A percentile compares a stretch with the other conserved stretches of the same genome.
Evolutionary conservation across 2,113 vertebrate genomes (phyloP).

Genomic region (Tauraco erythrolophus): DNA sequence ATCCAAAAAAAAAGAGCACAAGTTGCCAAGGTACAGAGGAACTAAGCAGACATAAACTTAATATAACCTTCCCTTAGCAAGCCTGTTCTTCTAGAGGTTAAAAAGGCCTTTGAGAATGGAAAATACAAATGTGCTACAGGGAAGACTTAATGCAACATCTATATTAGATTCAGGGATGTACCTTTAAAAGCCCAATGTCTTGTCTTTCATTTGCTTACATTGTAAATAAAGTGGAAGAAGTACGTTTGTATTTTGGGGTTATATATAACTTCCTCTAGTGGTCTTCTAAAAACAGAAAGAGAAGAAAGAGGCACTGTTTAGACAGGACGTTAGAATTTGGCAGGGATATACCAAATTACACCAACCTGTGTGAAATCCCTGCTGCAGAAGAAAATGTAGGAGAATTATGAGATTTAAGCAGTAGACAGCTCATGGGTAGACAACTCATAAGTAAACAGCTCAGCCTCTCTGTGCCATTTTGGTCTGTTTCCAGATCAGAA

Average conservation of each 20-base stretch:
- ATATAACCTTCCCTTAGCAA: neutral
- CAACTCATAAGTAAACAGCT: too few relatives aligned
- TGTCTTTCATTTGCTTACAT: neutral
- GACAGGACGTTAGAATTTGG: neutral
- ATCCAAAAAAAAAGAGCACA: neutral
- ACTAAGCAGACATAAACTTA: neutral
- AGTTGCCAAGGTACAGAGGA: neutral
- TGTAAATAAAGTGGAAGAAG: neutral
- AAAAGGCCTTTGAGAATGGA: neutral
- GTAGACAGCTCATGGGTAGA: neutral
- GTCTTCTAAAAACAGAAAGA: neutral
- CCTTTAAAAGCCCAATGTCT: neutral
- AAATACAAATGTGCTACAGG: neutral
- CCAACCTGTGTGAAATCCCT: neutral
- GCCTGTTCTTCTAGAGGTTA: neutral
- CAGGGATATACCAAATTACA: neutral
- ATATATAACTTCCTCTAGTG: neutral
- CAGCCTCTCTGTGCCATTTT: neutral
- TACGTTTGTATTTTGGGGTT: neutral
- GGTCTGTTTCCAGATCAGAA: neutral
- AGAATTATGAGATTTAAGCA: neutral
- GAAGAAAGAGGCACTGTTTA: neutral
- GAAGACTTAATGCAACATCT: neutral
- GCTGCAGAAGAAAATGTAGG: neutral
- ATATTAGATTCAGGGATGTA: neutral